phyloP scores from a whole-genome alignment of 2,888 invertebrate genomes.

The Scelioninae gen. 2 region DNA sequence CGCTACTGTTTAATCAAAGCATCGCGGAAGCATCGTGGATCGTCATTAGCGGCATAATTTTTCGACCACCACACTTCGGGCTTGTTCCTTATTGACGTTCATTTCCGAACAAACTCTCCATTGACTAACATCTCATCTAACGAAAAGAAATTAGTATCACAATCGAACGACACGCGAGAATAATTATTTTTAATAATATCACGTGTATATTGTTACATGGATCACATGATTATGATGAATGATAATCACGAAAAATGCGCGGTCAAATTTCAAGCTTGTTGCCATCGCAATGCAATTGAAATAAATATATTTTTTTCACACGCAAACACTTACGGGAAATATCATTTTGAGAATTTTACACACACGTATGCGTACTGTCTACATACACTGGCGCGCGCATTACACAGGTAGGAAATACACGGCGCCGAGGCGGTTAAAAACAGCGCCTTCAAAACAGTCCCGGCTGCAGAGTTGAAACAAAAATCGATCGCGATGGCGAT shows the following conservation, averaged over 20 bases:
- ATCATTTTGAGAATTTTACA: slow-evolving; percentile 56
- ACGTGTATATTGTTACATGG: slow-evolving; percentile 44
- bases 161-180: slow-evolving; percentile 49
- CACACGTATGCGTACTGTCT: slow-evolving; percentile 45
- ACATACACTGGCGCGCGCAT: slow-evolving; percentile 1
- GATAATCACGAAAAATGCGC: slow-evolving; percentile 31
- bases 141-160: slow-evolving; percentile 46
- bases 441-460: too few relatives aligned
- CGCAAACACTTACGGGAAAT: slow-evolving; percentile 42
- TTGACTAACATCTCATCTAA: slow-evolving; percentile 32
- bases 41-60: slow-evolving; percentile 16
- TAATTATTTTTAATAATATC: slow-evolving; percentile 56
- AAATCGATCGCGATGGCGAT: too few relatives aligned
- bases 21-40: slow-evolving; percentile 31
- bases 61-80: slow-evolving; percentile 6
- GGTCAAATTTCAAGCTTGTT: slow-evolving; percentile 40
- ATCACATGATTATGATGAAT: slow-evolving; percentile 44
- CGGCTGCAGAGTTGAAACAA: too few relatives aligned
- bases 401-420: slow-evolving; percentile 17
- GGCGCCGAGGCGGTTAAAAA: too few relatives aligned
- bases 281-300: slow-evolving; percentile 41
- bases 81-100: slow-evolving; percentile 15
- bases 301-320: slow-evolving; percentile 54
- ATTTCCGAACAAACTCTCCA: slow-evolving; percentile 18
- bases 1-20: too few relatives aligned